Conservation (phyloP, 2,888 invertebrate genomes). For the Thymelicus acteon region DNA sequence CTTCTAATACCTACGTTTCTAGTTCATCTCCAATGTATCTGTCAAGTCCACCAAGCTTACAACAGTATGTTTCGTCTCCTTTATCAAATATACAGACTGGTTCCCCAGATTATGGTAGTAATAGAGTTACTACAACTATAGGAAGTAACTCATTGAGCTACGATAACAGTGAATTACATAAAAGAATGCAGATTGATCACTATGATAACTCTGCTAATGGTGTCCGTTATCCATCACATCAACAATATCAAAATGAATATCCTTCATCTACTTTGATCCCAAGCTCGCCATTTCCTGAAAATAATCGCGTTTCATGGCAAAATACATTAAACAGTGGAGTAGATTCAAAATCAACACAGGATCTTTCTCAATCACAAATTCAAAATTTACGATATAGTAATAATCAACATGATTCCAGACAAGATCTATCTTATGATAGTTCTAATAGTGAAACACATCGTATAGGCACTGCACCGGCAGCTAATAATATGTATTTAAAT, state of each 20-base stretch:
- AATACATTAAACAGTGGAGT: conserved; percentile 58
- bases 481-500: conserved; percentile 74
- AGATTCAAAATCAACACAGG: conserved; percentile 67
- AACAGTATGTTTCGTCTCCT: conserved; percentile 74
- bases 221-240: conserved; percentile 65
- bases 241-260: conserved; percentile 69
- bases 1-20: conserved; percentile 69
- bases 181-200: conserved; percentile 74
- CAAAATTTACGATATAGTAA: conserved; percentile 58
- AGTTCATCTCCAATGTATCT: conserved; percentile 72
- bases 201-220: conserved; percentile 76
- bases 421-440: conserved; percentile 55
- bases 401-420: conserved; percentile 56
- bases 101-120: conserved; percentile 63
- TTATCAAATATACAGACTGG: conserved; percentile 66
- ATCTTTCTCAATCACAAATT: conserved; percentile 60
- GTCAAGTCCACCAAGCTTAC: conserved; percentile 71
- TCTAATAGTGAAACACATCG: conserved; percentile 68
- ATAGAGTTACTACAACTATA: conserved; percentile 61
- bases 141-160: conserved; percentile 59
- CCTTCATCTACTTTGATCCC: conserved; percentile 65
- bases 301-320: conserved; percentile 64
- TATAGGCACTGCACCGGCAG: conserved; percentile 63
- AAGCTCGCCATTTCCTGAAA: conserved; percentile 63
- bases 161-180: conserved; percentile 60